Conservation (phyloP, 2,888 invertebrate genomes). For the Eledona agricola region DNA sequence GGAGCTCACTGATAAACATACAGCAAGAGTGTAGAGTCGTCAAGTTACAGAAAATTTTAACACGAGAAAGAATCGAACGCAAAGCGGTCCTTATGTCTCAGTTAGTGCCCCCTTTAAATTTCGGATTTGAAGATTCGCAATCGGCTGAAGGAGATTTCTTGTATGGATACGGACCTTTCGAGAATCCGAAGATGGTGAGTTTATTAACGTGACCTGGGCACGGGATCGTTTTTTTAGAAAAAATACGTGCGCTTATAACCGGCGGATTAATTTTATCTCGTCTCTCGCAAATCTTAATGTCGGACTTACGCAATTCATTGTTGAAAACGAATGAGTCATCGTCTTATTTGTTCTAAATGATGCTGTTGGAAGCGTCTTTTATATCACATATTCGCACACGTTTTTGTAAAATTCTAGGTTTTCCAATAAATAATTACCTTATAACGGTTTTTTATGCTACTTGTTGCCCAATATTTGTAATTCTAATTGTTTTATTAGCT, state of each 20-base stretch:
- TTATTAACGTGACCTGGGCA: too few relatives aligned
- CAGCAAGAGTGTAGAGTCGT: conserved; percentile 6
- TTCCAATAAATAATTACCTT: too few relatives aligned
- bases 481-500: too few relatives aligned
- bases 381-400: too few relatives aligned
- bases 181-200: conserved; percentile 55
- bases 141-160: conserved; percentile 51
- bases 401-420: too few relatives aligned
- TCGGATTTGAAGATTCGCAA: conserved; percentile 56
- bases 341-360: conserved; percentile 12
- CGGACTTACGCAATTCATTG: conserved; percentile 43
- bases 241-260: too few relatives aligned
- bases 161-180: conserved; percentile 47
- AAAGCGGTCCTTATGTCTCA: conserved; percentile 69
- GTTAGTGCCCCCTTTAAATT: conserved; percentile 67
- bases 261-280: conserved; percentile 20
- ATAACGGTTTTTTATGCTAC: too few relatives aligned
- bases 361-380: too few relatives aligned
- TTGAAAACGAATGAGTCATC: conserved; percentile 42
- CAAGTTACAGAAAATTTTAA: conserved; percentile 4
- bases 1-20: conserved; percentile 4
- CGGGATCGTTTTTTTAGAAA: not conserved
- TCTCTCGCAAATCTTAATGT: conserved; percentile 23
- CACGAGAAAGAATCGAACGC: conserved; percentile 3
- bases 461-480: too few relatives aligned